Evolutionary conservation across 2,888 invertebrate genomes (phyloP), one percentile per base, ranked within the genome.

Genomic region (Calameuta filiformis): DNA sequence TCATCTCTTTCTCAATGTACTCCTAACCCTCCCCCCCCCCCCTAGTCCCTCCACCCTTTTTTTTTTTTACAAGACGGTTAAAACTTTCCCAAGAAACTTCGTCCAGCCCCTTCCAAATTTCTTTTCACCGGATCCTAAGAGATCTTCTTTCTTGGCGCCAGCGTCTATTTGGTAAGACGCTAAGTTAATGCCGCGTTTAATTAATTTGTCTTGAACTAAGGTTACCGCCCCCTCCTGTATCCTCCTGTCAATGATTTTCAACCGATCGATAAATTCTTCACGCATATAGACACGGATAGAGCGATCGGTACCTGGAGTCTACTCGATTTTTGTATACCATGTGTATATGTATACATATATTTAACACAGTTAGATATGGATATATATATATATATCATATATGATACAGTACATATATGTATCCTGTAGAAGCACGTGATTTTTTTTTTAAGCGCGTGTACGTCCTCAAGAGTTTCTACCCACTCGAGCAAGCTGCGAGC

Each of bases 221-320:
- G 86, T 86, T 83, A 86, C 85, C 85, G 85, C 86, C 85, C 86
- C 85, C 33, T 4, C 86, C 84, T 85, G 23, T 56, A 56, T 86
- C 83, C 86, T 82, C 85, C 81, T 84, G 79, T 79, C 76, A 82
- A 85, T 87, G 85, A 87, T 87, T 86, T 88, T 86, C 86, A 85
- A 83, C 82, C 84, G 80, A 87, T 87, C 85, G 80, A 79, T 76
- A 76, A 77, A 71, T 71, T 34, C 33, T 71, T 33, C 71, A 12
- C 33, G 33, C 12, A 31, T 15, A 33, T 30, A 31, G 31, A 71
- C 71, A 71, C 77, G 68, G 75, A 76, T 77, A 79, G 79, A 83
- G 81, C 75, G 73, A 37, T 35, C 35, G 69, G 68, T 74, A 11
- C 2, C 56, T 56, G 56, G 23, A 23, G 9, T 56, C 23, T 56